phyloP scores from a whole-genome alignment of 2,888 invertebrate genomes.

The Orchesellides sinensis region DNA sequence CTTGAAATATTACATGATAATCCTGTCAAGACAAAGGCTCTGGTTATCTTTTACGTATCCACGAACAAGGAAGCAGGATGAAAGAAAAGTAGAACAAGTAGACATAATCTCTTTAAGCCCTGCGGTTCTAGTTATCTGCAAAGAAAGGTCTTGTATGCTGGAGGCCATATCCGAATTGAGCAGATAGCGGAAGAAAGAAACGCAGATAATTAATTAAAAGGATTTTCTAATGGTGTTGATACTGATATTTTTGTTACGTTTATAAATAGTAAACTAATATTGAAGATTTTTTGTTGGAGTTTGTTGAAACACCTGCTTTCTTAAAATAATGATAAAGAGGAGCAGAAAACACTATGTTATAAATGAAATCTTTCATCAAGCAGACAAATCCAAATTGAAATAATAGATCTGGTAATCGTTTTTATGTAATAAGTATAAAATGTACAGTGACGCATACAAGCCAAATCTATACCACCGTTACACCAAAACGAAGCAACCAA shows the following conservation, averaged over 20 bases:
- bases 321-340: no score
- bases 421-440: no score
- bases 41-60: neutral
- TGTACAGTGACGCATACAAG: no score
- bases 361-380: no score
- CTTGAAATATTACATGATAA: slow-evolving; percentile 35
- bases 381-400: no score
- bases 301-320: no score
- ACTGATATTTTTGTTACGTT: neutral
- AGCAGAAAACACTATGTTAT: no score
- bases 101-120: neutral
- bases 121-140: neutral
- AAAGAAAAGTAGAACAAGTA: neutral
- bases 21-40: slow-evolving; percentile 15
- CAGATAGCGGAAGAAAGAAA: slow-evolving; percentile 40
- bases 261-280: no score
- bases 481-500: no score
- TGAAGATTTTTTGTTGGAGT: no score
- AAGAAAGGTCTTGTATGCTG: neutral
- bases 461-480: no score
- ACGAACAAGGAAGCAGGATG: slow-evolving; percentile 2
- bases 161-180: neutral
- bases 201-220: slow-evolving; percentile 48
- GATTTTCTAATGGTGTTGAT: slow-evolving; percentile 16
- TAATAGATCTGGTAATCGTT: no score